Percentiles rank a stretch among this genome's conserved stretches.
Conservation (phyloP, 2,888 invertebrate genomes). For the Perizoma flavofasciatum region DNA sequence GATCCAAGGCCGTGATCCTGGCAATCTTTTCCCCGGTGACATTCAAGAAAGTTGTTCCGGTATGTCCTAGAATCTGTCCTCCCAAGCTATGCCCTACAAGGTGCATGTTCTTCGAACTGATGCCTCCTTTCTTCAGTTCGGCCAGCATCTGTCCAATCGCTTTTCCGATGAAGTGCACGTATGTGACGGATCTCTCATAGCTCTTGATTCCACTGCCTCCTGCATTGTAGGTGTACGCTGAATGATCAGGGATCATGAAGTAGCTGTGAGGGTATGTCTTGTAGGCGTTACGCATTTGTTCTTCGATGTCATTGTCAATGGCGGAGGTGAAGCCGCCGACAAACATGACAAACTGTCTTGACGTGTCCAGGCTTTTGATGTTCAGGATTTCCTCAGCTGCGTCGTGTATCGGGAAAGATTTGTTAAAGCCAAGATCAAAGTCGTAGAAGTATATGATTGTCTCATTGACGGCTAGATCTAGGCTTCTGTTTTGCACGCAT, state of each 20-base stretch:
- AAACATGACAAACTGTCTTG: constrained; percentile 63
- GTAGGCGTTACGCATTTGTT: constrained; percentile 64
- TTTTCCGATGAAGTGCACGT: constrained; percentile 71
- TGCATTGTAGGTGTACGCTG: constrained; percentile 66
- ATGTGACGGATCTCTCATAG: constrained; percentile 69
- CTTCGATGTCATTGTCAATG: constrained; percentile 66
- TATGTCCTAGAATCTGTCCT: constrained; percentile 67
- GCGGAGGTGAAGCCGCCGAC: constrained; percentile 71
- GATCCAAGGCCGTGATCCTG: constrained; percentile 71
- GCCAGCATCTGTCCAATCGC: constrained; percentile 63
- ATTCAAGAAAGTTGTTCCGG: constrained; percentile 59
- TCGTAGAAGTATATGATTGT: constrained; percentile 68
- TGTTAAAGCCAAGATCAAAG: constrained; percentile 52
- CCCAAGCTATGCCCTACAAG: constrained; percentile 75
- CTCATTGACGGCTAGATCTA: constrained; percentile 64
- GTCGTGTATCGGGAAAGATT: constrained; percentile 55
- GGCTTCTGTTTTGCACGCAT: constrained; percentile 60
- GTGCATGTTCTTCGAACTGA: constrained; percentile 65
- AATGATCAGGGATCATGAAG: constrained; percentile 74
- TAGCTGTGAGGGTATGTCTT: constrained; percentile 65
- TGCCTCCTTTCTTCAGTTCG: constrained; percentile 53
- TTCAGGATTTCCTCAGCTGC: constrained; percentile 63
- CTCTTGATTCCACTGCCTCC: constrained; percentile 60
- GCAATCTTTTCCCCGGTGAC: constrained; percentile 59
- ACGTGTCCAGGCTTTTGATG: constrained; percentile 54